Evolutionary conservation across 2,888 invertebrate species (phyloP).

Genomic region (Bembecia ichneumoniformis): DNA sequence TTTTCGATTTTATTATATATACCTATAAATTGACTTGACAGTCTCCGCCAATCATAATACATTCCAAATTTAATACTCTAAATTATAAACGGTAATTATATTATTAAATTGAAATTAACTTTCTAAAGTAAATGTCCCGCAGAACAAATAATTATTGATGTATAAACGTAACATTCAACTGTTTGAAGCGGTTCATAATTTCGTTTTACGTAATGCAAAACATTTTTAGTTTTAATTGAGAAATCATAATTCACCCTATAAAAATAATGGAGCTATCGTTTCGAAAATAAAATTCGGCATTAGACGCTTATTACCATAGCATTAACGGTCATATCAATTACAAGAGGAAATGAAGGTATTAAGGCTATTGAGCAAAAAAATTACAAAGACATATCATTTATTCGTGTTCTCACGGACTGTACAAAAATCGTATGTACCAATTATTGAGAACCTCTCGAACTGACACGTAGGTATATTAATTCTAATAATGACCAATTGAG

Average conservation of each 20-base stretch:
- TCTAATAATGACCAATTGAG: constrained; percentile 64
- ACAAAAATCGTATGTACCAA: constrained; percentile 54
- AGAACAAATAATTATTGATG: not conserved
- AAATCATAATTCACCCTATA: constrained; percentile 16
- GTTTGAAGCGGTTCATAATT: constrained; percentile 42
- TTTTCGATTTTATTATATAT: too few relatives aligned
- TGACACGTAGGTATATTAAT: constrained; percentile 71
- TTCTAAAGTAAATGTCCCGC: not conserved
- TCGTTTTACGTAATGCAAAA: constrained; percentile 28
- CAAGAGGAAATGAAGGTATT: constrained; percentile 35
- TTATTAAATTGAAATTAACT: not conserved
- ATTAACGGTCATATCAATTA: constrained; percentile 46
- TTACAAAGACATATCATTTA: constrained; percentile 58
- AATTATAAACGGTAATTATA: too few relatives aligned
- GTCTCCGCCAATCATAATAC: too few relatives aligned
- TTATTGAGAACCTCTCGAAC: constrained; percentile 62
- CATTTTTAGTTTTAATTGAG: constrained; percentile 27
- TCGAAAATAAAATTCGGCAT: not conserved
- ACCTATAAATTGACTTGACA: too few relatives aligned
- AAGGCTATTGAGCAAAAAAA: constrained; percentile 43
- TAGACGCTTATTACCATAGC: constrained; percentile 4
- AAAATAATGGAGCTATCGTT: not conserved
- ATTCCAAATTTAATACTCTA: too few relatives aligned
- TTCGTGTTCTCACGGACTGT: constrained; percentile 58
- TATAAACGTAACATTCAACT: constrained; percentile 24